Evolutionary conservation across 2,113 vertebrate genomes (phyloP).

Genomic region (Jaculus jaculus): DNA sequence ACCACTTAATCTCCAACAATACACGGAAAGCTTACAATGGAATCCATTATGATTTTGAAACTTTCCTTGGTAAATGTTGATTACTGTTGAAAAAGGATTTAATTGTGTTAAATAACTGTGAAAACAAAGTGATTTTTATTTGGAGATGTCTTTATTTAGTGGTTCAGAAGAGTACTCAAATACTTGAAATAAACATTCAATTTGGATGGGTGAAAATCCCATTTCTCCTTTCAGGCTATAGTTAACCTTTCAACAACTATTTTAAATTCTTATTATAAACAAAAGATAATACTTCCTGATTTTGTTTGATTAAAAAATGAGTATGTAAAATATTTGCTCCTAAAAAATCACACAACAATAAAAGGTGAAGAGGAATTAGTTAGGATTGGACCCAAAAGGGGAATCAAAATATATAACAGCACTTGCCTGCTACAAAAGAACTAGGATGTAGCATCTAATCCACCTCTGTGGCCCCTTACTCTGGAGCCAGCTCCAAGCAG

Average conservation of each 20-base stretch:
- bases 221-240: neutral
- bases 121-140: slow-evolving; percentile 67
- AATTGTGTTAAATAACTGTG: slow-evolving; percentile 62
- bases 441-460: too few species aligned
- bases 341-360: slow-evolving; percentile 43
- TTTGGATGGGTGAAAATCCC: neutral
- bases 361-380: neutral
- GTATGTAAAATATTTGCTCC: slow-evolving; percentile 5
- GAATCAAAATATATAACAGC: too few species aligned
- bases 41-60: slow-evolving; percentile 52
- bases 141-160: slow-evolving; percentile 52
- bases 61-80: slow-evolving; percentile 34
- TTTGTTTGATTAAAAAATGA: slow-evolving; percentile 7
- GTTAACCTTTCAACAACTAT: slow-evolving; percentile 12
- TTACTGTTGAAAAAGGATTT: slow-evolving; percentile 59
- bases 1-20: slow-evolving; percentile 42
- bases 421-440: too few species aligned
- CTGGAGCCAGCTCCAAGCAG: too few species aligned
- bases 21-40: slow-evolving; percentile 29
- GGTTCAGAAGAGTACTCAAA: slow-evolving; percentile 26
- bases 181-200: slow-evolving; percentile 48
- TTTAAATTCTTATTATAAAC: slow-evolving; percentile 21
- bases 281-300: slow-evolving; percentile 32
- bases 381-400: too few species aligned
- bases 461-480: too few species aligned